Evolutionary conservation across 2,888 invertebrate genomes (phyloP), one percentile per base, ranked within the genome.

Genomic region (Dendrolimus houi): DNA sequence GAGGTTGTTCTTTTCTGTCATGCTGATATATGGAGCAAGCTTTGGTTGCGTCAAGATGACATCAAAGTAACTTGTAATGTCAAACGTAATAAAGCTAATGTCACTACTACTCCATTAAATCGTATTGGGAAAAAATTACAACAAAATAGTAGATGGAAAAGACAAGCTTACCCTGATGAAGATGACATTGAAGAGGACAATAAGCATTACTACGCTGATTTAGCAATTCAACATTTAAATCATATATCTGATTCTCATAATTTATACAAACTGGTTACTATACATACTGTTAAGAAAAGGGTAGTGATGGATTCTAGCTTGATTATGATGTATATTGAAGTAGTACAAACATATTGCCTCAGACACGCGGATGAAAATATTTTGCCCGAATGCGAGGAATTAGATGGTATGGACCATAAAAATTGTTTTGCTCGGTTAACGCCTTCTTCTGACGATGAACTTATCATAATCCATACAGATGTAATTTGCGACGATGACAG

Each of bases 21-120:
- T 41, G 72, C 93, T 52, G 65, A 77, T 57, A 84, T 92, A 55
- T 93, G 91, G 92, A 83, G 90, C 52, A 85, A 81, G 52, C 89
- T 92, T 8, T 93, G 93, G 93, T 53, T 90, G 40, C 79, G 80
- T 54, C 60, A 58, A 1, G 81, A 83, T 55, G 74, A 83, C 52
- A 77, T 83, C 58, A 68, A 78, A 54, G 80, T 90, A 1, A 64
- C 70, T 41, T 86, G 91, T 63, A 67, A 71, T 47, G 53, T 60
- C 8, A 60, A 55, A 8, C 63, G 62, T 60, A 58, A 58, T 41
- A 64, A 66, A 58, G 41, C 12, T 17, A 55, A 54, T 52, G 52
- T 58, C 14, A 61, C 56, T 17, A 52, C n/a, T 17, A 41, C 40
- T 41, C n/a, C 9, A 41, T 12, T 41, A 41, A 41, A 41, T 52